phyloP scores from a whole-genome alignment of 2,888 invertebrate species.

The Cylloceria caligata region DNA sequence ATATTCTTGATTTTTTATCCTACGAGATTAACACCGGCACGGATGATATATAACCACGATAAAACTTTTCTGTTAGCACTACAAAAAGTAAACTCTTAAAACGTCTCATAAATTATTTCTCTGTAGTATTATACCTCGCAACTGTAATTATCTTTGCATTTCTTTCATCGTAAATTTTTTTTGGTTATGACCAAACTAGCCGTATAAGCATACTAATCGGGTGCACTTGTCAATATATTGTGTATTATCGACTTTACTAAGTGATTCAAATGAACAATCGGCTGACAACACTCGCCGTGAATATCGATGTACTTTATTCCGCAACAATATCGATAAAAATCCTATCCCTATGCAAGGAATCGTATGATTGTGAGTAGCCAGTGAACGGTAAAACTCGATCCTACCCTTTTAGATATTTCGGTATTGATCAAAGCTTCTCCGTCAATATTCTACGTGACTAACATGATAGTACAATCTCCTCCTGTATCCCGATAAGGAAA shows the following conservation, averaged over 20 bases:
- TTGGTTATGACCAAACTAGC: not conserved
- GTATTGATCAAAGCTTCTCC: not conserved
- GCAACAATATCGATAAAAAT: slow-evolving; percentile 13
- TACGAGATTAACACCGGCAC: not conserved
- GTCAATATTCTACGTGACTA: not conserved
- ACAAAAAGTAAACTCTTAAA: not conserved
- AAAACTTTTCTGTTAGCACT: not conserved
- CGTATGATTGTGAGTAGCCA: not conserved
- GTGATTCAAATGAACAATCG: not conserved
- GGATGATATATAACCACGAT: not conserved
- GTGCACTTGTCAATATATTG: not conserved
- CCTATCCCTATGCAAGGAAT: not conserved
- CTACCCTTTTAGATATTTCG: not conserved
- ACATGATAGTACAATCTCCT: not conserved
- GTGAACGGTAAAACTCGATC: too few species aligned
- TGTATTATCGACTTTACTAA: not conserved
- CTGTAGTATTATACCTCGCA: not conserved
- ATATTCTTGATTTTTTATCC: not conserved
- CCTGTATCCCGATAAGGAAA: not conserved
- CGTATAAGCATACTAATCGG: not conserved
- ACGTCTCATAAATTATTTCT: slow-evolving; percentile 2
- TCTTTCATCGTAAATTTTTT: slow-evolving; percentile 2
- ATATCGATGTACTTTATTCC: slow-evolving; percentile 17
- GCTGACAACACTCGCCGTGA: slow-evolving; percentile 1
- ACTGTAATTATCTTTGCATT: not conserved